Evolutionary conservation across 2,113 vertebrate species (phyloP), one percentile per base, ranked within the genome.

Genomic region (Datnioides undecimradiatus): DNA sequence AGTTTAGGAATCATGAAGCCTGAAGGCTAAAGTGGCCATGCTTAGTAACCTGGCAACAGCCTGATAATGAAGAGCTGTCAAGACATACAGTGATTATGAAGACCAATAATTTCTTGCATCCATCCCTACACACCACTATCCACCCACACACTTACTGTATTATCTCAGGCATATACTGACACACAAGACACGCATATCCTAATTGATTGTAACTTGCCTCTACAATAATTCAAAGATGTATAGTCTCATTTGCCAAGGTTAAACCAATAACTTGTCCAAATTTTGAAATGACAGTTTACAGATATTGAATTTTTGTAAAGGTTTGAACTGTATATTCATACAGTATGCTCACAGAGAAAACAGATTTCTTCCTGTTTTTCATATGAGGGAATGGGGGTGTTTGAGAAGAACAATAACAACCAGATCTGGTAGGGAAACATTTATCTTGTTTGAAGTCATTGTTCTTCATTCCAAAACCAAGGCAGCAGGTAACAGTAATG

Each of bases 41-140:
- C 17, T 77, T 70, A 17, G 77, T 84, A 77, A 80, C 68, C 81
- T 84, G 58, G 81, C 57, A 84, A 78, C 25, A 23, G 51, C 23
- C 19, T 29, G 21, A 70, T 54, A 58, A 68, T 73, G 57, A 27
- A 36, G 36, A 46, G 46, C 68, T 55, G 38, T 73, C 45, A 80
- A 40, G 51, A 78, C 65, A 54, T 16, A 45, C 49, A 68, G 31
- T 1, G 25, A 54, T 62, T 52, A 67, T 71, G 12, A 60, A 71
- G 16, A 13, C 34, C n/a, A 34, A 16, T 41, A 58, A 80, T 83
- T 80, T 82, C 40, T 65, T 51, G 34, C 49, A 40, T 27, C 38
- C 38, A 48, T 64, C 40, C 34, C 27, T 25, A 10, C 55, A 19
- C 36, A 46, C n/a, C 36, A 29, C 14, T 9, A 27, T 34, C 45